Evolutionary conservation across 2,113 vertebrate genomes (phyloP).

Genomic region (Callorhinus ursinus): DNA sequence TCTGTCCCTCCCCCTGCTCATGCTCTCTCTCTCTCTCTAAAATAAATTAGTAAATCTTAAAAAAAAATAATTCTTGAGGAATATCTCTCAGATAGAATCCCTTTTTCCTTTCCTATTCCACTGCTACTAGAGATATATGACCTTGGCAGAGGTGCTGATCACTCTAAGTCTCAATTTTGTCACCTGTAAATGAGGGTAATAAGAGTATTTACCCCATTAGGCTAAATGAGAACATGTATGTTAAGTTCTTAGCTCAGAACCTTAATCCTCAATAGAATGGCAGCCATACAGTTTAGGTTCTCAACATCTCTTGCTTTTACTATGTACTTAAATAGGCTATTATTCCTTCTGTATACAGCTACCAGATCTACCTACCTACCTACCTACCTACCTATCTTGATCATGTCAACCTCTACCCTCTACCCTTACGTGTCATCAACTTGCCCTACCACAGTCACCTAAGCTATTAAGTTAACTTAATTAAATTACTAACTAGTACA

Average conservation of each 20-base stretch:
- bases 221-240: slow-evolving; percentile 34
- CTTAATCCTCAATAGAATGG: slow-evolving; percentile 17
- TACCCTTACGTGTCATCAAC: neutral
- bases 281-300: neutral
- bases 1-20: neutral
- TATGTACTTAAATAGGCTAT: neutral
- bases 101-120: neutral
- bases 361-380: neutral
- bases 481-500: neutral
- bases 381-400: neutral
- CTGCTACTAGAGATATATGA: neutral
- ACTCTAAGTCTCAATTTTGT: neutral
- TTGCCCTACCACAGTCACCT: neutral
- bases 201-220: neutral
- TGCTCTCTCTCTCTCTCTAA: neutral
- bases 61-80: slow-evolving; percentile 14
- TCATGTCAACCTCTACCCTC: neutral
- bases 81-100: neutral
- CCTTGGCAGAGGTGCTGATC: neutral
- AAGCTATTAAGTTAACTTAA: neutral
- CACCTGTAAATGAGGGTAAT: neutral
- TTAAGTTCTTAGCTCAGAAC: neutral
- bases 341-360: neutral
- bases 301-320: slow-evolving; percentile 30
- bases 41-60: neutral